Evolutionary conservation across 2,888 invertebrate genomes (phyloP).

Genomic region (Odontocolon sp.): DNA sequence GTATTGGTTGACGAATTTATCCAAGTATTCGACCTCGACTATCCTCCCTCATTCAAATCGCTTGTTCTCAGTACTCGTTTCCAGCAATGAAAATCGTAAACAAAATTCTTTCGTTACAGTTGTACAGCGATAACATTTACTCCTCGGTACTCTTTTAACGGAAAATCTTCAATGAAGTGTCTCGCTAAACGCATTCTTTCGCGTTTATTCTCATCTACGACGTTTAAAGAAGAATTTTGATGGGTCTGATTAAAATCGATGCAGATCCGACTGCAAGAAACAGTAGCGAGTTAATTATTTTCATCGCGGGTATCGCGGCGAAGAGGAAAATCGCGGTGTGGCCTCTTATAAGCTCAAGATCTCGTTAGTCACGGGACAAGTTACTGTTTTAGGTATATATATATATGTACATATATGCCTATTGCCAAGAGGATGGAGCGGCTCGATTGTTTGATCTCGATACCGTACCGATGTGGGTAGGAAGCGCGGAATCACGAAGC

Average conservation of each 20-base stretch:
- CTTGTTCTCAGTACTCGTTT: conserved; percentile 6
- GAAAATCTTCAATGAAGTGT: no score
- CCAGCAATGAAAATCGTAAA: no score
- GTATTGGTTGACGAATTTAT: neutral
- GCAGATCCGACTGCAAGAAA: no score
- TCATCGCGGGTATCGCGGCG: conserved; percentile 7
- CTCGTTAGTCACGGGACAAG: conserved; percentile 34
- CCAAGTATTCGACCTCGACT: conserved; percentile 38
- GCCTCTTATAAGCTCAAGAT: conserved; percentile 27
- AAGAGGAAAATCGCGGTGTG: conserved; percentile 28
- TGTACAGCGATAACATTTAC: no score
- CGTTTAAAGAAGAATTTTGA: no score
- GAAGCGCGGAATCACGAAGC: conserved; percentile 30
- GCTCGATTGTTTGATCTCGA: conserved; percentile 53
- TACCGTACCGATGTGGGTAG: conserved; percentile 12
- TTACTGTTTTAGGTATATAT: conserved; percentile 2
- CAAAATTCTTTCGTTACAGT: no score
- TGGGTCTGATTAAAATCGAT: no score
- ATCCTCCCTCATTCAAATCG: conserved; percentile 23
- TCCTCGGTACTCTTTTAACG: no score
- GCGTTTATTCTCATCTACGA: no score
- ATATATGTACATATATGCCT: neutral
- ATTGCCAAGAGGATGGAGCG: neutral
- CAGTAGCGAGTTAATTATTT: conserved; percentile 16
- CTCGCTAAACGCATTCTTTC: no score